Evolutionary conservation across 2,113 vertebrate species (phyloP), one percentile per base, ranked within the genome.

Genomic region (Chaenocephalus aceratus): DNA sequence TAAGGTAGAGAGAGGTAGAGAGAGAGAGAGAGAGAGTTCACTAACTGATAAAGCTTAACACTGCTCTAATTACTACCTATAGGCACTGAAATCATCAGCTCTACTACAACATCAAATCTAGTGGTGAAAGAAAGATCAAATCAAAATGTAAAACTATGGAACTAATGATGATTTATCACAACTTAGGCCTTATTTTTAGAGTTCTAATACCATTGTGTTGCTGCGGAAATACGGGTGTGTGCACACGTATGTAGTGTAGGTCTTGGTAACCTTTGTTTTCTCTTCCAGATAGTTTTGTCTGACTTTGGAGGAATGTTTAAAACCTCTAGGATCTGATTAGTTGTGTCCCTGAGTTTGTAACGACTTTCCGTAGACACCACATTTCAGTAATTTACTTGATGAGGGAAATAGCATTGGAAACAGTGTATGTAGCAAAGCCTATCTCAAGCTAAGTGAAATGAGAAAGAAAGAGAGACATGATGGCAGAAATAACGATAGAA

Each of bases 381-480:
- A 64, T 26, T 36, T 75, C 16, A 30, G 36, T 21, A 23, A 26
- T 62, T 62, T 26, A 30, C 56, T 52, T 23, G 5, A 8, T 41
- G 26, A 72, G 52, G 15, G 61, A 49, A 65, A 65, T 18, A 49
- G 48, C 62, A 18, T 61, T 46, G 13, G 56, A 49, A 44, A 15
- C 1, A 18, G 18, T 18, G 26, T 21, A 15, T 52, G 15, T n/a
- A 63, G 46, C 14, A 56, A 71, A 63, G 21, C 16, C 41, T 34
- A 49, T 70, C 77, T 64, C 11, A 75, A 56, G 51, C 14, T 23
- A 64, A 59, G 45, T 23, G 46, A 30, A 53, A 59, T 45, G 30
- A 62, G 45, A 73, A 30, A 46, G n/a, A 67, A 7, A 13, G 41
- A 6, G 3, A 53, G 73, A 61, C n/a, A 14, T 13, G 18, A 59